Evolutionary conservation across 2,888 invertebrate genomes (phyloP).

Genomic region (Parthenolecanium corni): DNA sequence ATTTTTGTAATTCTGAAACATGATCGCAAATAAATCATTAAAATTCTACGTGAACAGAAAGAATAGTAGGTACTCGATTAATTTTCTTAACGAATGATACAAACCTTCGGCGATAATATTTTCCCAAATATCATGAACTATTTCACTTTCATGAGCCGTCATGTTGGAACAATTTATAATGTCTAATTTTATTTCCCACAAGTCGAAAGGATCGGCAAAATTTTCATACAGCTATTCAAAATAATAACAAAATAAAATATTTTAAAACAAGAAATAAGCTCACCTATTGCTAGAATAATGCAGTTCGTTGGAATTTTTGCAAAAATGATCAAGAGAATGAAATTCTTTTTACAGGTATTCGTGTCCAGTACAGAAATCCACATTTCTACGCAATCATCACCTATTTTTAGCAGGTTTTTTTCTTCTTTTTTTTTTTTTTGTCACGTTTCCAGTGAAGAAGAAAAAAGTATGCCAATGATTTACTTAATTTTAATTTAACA

Average conservation of each 20-base stretch:
- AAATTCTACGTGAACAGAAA: background rate
- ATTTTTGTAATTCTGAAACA: constrained; percentile 16
- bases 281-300: too few relatives aligned
- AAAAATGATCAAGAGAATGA: too few relatives aligned
- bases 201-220: constrained; percentile 77
- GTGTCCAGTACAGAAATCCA: too few relatives aligned
- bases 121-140: constrained; percentile 85
- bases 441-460: too few relatives aligned
- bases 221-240: constrained; percentile 65
- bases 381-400: too few relatives aligned
- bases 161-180: constrained; percentile 92
- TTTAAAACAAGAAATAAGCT: constrained; percentile 11
- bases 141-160: constrained; percentile 55
- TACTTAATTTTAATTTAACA: background rate
- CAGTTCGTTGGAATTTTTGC: too few relatives aligned
- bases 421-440: background rate
- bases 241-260: constrained; percentile 9
- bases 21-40: background rate
- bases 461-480: too few relatives aligned
- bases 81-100: background rate
- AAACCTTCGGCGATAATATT: constrained; percentile 55
- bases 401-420: too few relatives aligned
- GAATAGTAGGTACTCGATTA: background rate
- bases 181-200: constrained; percentile 88
- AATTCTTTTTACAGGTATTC: too few relatives aligned